Evolutionary conservation across 1,140 invertebrate species (phyloP).

Genomic region (Temnothorax nylanderi): DNA sequence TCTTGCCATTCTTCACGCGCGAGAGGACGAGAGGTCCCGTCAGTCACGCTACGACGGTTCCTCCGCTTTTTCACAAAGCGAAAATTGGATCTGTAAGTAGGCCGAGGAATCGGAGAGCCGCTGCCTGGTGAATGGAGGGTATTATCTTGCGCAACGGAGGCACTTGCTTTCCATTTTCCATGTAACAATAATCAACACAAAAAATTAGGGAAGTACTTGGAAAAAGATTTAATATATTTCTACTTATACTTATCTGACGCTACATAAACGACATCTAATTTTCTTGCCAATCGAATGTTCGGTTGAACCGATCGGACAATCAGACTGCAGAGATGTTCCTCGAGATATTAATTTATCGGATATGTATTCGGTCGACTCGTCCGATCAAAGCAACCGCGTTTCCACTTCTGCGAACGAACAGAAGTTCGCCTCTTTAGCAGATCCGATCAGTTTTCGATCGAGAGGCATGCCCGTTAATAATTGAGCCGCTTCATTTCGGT

Average conservation of each 20-base stretch:
- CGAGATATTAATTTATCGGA: slow-evolving; percentile 22
- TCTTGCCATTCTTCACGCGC: slow-evolving; percentile 56
- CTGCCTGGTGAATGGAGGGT: background rate
- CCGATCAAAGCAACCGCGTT: slow-evolving; percentile 32
- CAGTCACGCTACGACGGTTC: slow-evolving; percentile 44
- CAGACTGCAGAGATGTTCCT: background rate
- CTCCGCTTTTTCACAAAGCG: slow-evolving; percentile 58
- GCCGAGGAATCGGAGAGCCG: slow-evolving; percentile 19
- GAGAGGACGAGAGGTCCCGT: slow-evolving; percentile 58
- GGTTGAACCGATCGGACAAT: background rate
- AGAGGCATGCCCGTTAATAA: slow-evolving; percentile 57
- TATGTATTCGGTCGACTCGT: background rate
- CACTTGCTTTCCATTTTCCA: background rate
- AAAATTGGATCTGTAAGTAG: slow-evolving; percentile 58
- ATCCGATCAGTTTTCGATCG: slow-evolving; percentile 45
- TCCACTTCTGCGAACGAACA: slow-evolving; percentile 19
- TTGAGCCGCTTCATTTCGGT: slow-evolving; percentile 58
- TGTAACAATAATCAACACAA: background rate
- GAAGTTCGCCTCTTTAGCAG: background rate
- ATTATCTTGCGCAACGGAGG: background rate
- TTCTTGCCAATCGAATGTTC: background rate
- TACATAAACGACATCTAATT: background rate
- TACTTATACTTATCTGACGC: background rate
- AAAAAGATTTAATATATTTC: background rate
- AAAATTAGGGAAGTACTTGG: background rate